These are phyloP conservation scores for Eupithecia subumbrata DNA, from an alignment of 2,888 invertebrate species.

Conservation along the genomic window DNA sequence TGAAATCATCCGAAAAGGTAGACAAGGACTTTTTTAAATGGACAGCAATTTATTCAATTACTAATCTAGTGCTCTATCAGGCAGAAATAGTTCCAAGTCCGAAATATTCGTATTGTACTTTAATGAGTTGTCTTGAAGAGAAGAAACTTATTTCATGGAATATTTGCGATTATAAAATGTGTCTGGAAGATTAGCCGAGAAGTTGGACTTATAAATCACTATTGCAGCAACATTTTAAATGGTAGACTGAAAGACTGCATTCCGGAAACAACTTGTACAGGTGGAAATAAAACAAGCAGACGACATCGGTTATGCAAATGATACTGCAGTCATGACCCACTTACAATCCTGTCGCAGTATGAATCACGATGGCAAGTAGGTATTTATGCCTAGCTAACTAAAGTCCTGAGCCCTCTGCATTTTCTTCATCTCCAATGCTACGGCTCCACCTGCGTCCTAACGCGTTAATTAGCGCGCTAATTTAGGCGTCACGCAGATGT, in stretches of 20 bases:
- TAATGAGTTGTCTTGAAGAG: neutral
- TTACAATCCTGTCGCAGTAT: conserved; percentile 60
- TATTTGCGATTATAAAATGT: neutral
- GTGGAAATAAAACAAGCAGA: conserved; percentile 57
- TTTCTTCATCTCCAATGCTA: neutral
- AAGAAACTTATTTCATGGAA: neutral
- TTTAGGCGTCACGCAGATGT: no score
- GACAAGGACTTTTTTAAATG: conserved; percentile 18
- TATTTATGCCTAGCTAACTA: conserved; percentile 14
- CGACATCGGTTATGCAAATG: conserved; percentile 71
- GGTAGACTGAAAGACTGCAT: conserved; percentile 26
- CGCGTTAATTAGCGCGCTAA: no score
- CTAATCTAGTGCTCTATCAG: conserved; percentile 11
- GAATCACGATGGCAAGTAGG: conserved; percentile 53
- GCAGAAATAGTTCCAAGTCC: neutral
- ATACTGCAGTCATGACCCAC: conserved; percentile 71
- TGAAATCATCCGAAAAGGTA: conserved; percentile 30
- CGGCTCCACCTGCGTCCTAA: no score
- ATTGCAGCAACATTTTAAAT: neutral
- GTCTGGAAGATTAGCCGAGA: neutral
- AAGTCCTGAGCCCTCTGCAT: conserved; percentile 36
- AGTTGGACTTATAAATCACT: neutral
- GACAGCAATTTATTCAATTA: conserved; percentile 27
- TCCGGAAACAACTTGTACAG: conserved; percentile 44
- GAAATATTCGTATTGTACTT: neutral